A percentile compares a stretch with the other conserved stretches of the same genome.
Conservation (phyloP, 2,113 vertebrate species). For the Hippocampus zosterae region DNA sequence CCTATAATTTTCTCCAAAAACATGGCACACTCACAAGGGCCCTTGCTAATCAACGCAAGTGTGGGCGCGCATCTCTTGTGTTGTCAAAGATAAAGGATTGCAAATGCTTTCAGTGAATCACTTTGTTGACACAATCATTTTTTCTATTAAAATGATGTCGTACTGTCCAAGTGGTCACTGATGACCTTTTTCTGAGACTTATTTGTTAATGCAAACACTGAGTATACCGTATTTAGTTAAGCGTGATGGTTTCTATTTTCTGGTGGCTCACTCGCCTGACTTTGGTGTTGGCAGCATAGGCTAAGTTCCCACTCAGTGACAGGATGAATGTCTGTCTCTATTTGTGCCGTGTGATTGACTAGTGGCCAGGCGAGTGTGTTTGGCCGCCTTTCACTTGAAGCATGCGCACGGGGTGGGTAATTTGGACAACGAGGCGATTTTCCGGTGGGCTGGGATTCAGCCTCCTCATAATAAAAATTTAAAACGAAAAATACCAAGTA, state of each 20-base stretch:
- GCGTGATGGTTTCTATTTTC: background rate
- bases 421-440: too few species aligned
- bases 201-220: background rate
- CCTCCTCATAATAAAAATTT: too few species aligned
- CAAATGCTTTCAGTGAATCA: constrained; percentile 12
- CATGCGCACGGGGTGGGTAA: too few species aligned
- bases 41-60: constrained; percentile 8
- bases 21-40: constrained; percentile 45
- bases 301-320: too few species aligned
- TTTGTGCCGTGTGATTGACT: too few species aligned
- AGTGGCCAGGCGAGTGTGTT: too few species aligned
- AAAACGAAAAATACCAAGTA: too few species aligned
- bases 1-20: constrained; percentile 80
- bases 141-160: background rate
- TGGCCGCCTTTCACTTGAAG: too few species aligned
- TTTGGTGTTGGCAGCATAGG: too few species aligned
- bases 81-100: constrained; percentile 26
- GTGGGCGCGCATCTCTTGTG: constrained; percentile 16
- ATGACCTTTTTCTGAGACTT: background rate
- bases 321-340: too few species aligned
- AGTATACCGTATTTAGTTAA: background rate
- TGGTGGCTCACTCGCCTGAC: background rate
- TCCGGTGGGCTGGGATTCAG: too few species aligned
- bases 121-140: background rate
- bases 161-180: background rate